Evolutionary conservation across 2,888 invertebrate genomes (phyloP), one percentile per base, ranked within the genome.

Genomic region (Antheraea assamensis): DNA sequence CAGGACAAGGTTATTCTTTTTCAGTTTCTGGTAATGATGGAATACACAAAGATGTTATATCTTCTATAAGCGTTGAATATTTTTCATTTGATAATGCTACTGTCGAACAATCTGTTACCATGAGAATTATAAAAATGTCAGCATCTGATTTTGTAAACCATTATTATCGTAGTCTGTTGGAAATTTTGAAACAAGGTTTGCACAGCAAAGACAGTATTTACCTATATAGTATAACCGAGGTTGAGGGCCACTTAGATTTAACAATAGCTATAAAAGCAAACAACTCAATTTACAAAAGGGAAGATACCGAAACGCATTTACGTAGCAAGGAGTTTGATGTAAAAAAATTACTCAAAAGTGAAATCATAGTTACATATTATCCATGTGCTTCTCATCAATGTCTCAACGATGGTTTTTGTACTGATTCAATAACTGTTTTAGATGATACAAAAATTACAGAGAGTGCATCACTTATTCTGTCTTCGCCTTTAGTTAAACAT

Each of bases 21-120:
- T 97, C 96, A 49, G 96, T 99, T 0, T 96, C 97, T 15, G 98
- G 98, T 1, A 98, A 97, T 87, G 99, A 99, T 90, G 99, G 99
- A 0, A 96, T 96, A 79, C 98, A 98, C 85, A 95, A 96, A 74
- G 97, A 98, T 89, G 99, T 99, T 0, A 93, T 96, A n/a, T 99
- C 98, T 1, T 97, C 97, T 13, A 97, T 98, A 4, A 97, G 97
- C 8, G 96, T 99, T 0, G 97, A 98, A 85, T 98, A 98, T 84
- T 94, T 97, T 72, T 95, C 96, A 4, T 98, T 98, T 86, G 96
- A 97, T 79, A 98, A 98, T 85, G 90, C 91, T 21, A 98, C 98
- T 0, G 95, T 99, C 7, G 97, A 97, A 73, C 97, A 98, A 87
- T 98, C 98, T 17, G 94, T 98, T 0, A 97, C 98, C 0, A 88